These are phyloP conservation scores for Rhadina sibilatrix DNA, from an alignment of 2,113 vertebrate genomes.

Conservation along the genomic window DNA sequence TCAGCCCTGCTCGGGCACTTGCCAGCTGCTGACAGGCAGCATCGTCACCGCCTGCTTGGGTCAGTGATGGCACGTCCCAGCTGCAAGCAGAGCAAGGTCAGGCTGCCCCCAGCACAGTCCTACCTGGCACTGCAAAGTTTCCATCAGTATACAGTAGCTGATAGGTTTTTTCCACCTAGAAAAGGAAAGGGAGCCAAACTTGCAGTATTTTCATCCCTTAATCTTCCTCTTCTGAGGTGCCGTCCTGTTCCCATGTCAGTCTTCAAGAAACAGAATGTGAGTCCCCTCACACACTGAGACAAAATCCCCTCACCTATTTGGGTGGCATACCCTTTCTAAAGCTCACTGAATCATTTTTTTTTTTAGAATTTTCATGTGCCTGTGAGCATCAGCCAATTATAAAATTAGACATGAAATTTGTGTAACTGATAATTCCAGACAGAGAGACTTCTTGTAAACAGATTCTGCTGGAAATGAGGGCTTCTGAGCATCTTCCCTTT, in stretches of 20 bases:
- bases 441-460: slow-evolving; percentile 55
- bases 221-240: background rate
- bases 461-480: slow-evolving; percentile 35
- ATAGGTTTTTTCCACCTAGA: background rate
- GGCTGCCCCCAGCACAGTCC: background rate
- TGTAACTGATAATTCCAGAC: slow-evolving; percentile 42
- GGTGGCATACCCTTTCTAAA: background rate
- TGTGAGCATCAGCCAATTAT: slow-evolving; percentile 33
- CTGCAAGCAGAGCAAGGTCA: background rate
- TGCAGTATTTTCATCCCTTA: background rate
- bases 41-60: background rate
- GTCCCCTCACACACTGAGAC: no score
- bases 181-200: background rate
- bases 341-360: background rate
- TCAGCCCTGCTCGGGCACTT: background rate
- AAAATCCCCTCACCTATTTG: background rate
- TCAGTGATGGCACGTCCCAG: background rate
- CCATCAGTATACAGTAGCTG: background rate
- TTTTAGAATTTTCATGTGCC: background rate
- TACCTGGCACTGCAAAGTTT: background rate
- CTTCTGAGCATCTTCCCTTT: background rate
- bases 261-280: background rate
- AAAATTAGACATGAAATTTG: slow-evolving; percentile 61
- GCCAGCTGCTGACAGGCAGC: background rate
- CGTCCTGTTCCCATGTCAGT: background rate